Evolutionary conservation across 2,797 vertebrate species (phyloP).

Genomic region (Vipera latastei): DNA sequence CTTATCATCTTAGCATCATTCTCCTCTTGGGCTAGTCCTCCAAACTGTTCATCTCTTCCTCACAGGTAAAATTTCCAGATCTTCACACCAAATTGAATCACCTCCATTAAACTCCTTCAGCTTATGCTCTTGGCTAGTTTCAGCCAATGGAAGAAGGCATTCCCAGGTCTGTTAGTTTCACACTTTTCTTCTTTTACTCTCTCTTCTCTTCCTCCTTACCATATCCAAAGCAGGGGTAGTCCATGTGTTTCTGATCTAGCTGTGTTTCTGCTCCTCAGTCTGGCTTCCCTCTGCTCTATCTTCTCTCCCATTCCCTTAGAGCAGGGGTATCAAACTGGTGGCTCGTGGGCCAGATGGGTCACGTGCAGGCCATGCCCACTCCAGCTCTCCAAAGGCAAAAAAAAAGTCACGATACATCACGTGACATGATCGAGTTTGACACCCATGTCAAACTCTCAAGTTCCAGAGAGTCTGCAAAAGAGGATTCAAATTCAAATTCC

Average conservation of each 20-base stretch:
- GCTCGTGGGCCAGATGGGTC: accelerated
- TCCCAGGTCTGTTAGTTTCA: not conserved
- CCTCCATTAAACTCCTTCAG: not conserved
- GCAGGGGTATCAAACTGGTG: too few relatives aligned
- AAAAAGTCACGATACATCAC: too few relatives aligned
- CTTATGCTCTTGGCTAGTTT: not conserved
- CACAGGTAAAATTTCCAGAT: not conserved
- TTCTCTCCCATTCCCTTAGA: not conserved
- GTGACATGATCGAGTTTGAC: too few relatives aligned
- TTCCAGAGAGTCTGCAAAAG: too few relatives aligned
- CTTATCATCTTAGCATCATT: not conserved
- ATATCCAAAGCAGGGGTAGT: not conserved
- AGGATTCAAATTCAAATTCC: not conserved
- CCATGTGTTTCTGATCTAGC: not conserved
- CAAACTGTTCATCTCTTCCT: not conserved
- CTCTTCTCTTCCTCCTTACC: not conserved
- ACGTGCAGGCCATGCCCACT: too few relatives aligned
- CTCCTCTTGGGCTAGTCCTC: not conserved
- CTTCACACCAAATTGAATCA: not conserved
- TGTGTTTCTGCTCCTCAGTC: not conserved
- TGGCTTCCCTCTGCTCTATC: not conserved
- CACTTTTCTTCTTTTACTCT: not conserved
- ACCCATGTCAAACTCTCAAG: too few relatives aligned
- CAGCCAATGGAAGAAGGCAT: not conserved
- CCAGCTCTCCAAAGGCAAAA: too few relatives aligned